Evolutionary conservation across 2,888 invertebrate genomes (phyloP), one percentile per base, ranked within the genome.

Genomic region (Trimorus sp.): DNA sequence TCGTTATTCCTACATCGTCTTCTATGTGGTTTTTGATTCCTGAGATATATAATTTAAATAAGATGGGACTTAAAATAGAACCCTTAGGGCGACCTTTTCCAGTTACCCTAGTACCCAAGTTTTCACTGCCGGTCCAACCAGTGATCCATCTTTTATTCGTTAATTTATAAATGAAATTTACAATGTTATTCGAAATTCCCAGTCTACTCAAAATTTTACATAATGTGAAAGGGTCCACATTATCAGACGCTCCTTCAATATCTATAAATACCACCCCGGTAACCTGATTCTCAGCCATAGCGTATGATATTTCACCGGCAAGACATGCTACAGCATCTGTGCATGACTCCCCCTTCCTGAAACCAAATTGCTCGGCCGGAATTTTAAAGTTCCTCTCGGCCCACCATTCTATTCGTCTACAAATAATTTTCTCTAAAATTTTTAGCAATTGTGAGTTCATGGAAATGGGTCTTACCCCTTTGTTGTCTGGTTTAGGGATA

Each of bases 371-470:
- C 3, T 36, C 3, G n/a, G 1, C 11, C 7, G 56, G 37, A 14
- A 37, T 37, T n/a, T n/a, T 38, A 37, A 8, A 8, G 37, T 58
- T 58, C 14, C 56, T 58, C n/a, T 58, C 56, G 7, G 56, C 56
- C 56, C 56, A 58, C 56, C 56, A 58, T 6, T 58, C 53, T 12
- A 49, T 49, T 36, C 70, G 36, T 40, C 14, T 49, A 40, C 54
- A 14, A 9, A 71, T 26, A 7, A 77, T 69, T 63, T 40, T 77
- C 15, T 78, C 71, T 16, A 70, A 59, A 5, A 78, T 4, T 37
- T 78, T 78, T 3, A 71, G n/a, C 0, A 78, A 6, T 37, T 26
- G 45, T 7, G 78, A 78, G 15, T 40, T 66, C 1, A 78, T 71
- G 4, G 71, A 78, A 7, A 78, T 78, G 5, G 65, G 78, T 38